Conservation (phyloP, 1,140 invertebrate species). For the Drepana arcuata region DNA sequence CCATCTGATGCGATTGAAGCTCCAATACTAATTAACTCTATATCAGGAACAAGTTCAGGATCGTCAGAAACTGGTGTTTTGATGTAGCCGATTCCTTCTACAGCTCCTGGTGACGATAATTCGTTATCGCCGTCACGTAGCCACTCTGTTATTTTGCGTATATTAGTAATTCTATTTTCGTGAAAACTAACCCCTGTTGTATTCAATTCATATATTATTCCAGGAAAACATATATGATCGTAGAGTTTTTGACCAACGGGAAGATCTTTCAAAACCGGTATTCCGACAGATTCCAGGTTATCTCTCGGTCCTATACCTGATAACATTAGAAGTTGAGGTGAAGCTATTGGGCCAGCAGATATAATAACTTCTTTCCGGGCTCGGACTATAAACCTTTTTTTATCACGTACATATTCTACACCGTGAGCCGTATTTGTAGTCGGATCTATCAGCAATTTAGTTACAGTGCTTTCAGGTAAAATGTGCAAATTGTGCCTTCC, state of each 20-base stretch:
- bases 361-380: constrained; percentile 75
- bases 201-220: constrained; percentile 74
- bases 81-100: constrained; percentile 78
- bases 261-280: constrained; percentile 61
- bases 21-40: constrained; percentile 75
- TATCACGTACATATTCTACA: constrained; percentile 74
- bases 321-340: constrained; percentile 77
- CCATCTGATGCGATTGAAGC: constrained; percentile 75
- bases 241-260: constrained; percentile 76
- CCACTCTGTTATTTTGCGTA: constrained; percentile 38
- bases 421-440: constrained; percentile 77
- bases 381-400: constrained; percentile 35
- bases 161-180: constrained; percentile 28
- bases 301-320: constrained; percentile 76
- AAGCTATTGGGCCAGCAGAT: constrained; percentile 74
- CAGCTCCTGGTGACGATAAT: constrained; percentile 71
- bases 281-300: constrained; percentile 71
- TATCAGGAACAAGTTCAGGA: constrained; percentile 74
- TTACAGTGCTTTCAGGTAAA: constrained; percentile 71
- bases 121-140: constrained; percentile 59
- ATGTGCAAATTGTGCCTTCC: constrained; percentile 79
- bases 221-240: constrained; percentile 76
- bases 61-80: constrained; percentile 74
- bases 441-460: constrained; percentile 76
- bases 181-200: constrained; percentile 53